Evolutionary conservation across 2,113 vertebrate species (phyloP).

Genomic region (Passerina amoena): DNA sequence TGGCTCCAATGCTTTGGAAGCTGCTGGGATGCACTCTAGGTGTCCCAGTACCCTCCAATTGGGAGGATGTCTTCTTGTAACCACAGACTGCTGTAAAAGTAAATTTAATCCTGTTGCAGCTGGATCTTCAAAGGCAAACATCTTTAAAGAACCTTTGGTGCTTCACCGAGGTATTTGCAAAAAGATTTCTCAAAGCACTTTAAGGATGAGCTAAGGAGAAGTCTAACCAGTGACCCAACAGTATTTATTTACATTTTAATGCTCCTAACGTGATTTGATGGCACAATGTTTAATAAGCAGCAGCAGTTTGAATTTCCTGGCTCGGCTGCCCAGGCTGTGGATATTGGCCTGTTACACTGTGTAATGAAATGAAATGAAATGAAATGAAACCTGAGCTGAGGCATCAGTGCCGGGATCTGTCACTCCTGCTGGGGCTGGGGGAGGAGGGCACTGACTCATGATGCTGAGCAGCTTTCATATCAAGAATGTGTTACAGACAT

Average conservation of each 20-base stretch:
- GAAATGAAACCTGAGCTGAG: neutral
- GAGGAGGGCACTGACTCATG: neutral
- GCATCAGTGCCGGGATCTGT: neutral
- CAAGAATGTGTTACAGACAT: neutral
- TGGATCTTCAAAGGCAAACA: neutral
- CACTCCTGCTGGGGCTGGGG: neutral
- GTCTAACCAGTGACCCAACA: neutral
- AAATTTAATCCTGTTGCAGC: neutral
- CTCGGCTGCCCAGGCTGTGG: neutral
- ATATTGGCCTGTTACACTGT: neutral
- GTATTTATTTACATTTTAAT: conserved; percentile 12
- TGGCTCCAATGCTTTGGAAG: neutral
- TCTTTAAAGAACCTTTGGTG: neutral
- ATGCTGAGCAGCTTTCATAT: neutral
- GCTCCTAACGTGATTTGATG: neutral
- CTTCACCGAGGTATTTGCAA: neutral
- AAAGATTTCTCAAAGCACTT: neutral
- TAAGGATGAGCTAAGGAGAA: neutral
- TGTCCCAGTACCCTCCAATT: rapidly evolving
- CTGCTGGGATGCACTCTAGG: neutral
- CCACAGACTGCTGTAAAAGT: neutral
- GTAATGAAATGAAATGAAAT: neutral
- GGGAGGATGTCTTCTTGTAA: neutral
- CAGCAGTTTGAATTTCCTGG: conserved; percentile 11
- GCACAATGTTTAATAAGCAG: neutral